phyloP scores from a whole-genome alignment of 2,113 vertebrate species.

The Macrotus californicus region DNA sequence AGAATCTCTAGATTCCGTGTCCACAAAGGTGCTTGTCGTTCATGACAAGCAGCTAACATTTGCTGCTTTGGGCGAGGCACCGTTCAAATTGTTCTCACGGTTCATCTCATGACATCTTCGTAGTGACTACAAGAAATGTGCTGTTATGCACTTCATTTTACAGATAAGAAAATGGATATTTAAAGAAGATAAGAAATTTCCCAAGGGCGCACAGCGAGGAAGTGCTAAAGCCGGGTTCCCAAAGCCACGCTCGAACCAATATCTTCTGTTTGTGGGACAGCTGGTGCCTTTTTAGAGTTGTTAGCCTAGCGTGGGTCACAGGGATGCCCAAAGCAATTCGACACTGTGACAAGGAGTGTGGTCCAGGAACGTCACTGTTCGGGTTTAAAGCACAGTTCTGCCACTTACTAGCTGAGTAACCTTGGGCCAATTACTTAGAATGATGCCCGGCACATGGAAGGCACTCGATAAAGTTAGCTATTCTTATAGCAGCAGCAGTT shows the following conservation, averaged over 20 bases:
- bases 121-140: not conserved
- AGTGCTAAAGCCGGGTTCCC: not conserved
- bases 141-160: not conserved
- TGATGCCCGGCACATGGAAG: not conserved
- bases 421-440: not conserved
- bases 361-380: not conserved
- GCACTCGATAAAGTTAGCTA: not conserved
- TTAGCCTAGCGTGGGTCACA: not conserved
- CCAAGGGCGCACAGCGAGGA: not conserved
- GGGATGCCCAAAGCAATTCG: not conserved
- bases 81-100: not conserved
- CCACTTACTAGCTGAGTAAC: not conserved
- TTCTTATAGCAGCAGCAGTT: not conserved
- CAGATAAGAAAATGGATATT: not conserved
- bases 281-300: not conserved
- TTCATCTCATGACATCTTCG: not conserved
- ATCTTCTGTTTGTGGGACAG: not conserved
- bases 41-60: not conserved
- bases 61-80: not conserved
- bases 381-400: not conserved
- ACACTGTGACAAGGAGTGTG: not conserved
- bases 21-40: not conserved
- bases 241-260: not conserved
- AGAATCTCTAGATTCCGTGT: not conserved
- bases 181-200: not conserved